A percentile compares a stretch with the other conserved stretches of the same genome.
These are phyloP conservation scores for Oxyruncus cristatus DNA, from an alignment of 2,113 vertebrate species.

Conservation along the genomic window DNA sequence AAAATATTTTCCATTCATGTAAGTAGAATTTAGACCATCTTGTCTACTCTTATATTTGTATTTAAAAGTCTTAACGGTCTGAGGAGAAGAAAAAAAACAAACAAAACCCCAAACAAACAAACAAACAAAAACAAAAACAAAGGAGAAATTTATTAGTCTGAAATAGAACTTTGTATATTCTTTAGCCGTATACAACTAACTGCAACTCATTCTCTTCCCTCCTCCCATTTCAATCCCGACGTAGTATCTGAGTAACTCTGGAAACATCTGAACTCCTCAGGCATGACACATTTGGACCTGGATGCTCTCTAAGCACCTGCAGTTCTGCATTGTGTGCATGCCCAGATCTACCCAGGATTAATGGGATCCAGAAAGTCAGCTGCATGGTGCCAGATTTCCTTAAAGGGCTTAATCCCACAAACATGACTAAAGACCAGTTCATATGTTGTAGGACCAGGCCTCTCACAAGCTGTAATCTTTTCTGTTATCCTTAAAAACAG, in stretches of 20 bases:
- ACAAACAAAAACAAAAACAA: background rate
- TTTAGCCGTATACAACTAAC: background rate
- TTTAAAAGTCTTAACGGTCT: background rate
- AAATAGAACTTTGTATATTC: background rate
- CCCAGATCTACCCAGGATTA: conserved; percentile 52
- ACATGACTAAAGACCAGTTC: conserved; percentile 23
- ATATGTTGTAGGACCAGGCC: background rate
- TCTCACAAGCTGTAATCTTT: background rate
- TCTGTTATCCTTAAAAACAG: background rate
- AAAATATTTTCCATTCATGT: conserved; percentile 1
- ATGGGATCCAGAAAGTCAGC: conserved; percentile 43
- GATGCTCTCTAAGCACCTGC: conserved; percentile 48
- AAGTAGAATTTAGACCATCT: background rate
- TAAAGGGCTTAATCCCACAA: conserved; percentile 27
- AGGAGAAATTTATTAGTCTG: background rate
- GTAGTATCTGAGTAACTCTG: conserved; percentile 30
- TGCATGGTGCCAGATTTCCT: background rate
- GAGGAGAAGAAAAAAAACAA: background rate
- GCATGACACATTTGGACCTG: conserved; percentile 36
- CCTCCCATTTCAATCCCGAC: background rate
- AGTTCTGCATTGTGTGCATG: conserved; percentile 26
- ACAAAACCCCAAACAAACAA: background rate
- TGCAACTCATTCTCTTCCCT: background rate
- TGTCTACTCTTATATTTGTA: background rate
- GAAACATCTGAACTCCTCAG: conserved; percentile 42